A percentile compares a stretch with the other conserved stretches of the same genome.
Evolutionary conservation across 35 echinoderm and acorn worm genomes (phyloP).

Genomic region (Apostichopus japonicus): DNA sequence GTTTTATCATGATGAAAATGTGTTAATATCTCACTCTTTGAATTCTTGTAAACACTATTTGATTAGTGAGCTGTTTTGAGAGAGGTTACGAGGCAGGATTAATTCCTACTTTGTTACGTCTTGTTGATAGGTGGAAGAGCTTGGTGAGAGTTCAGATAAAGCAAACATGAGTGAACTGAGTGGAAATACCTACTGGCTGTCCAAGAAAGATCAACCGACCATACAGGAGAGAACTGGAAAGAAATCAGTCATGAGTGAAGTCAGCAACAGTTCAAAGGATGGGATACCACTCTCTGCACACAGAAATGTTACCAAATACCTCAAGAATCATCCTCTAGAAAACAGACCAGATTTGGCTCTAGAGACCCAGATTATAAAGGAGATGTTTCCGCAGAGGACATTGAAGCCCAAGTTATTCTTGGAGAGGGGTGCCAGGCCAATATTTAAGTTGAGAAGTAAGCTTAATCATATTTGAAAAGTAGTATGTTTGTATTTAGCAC

Average conservation of each 20-base stretch:
- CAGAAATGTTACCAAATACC: not conserved
- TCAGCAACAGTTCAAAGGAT: not conserved
- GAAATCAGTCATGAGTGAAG: not conserved
- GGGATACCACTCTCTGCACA: not conserved
- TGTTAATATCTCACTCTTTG: too few species aligned
- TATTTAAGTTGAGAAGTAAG: constrained; percentile 14
- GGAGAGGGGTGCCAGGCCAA: not conserved
- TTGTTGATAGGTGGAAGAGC: not conserved
- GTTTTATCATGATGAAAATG: too few species aligned
- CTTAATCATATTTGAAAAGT: too few species aligned
- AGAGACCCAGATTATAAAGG: not conserved
- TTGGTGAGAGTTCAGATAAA: not conserved
- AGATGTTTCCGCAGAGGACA: not conserved
- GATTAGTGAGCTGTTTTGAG: too few species aligned
- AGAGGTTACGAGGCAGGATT: too few species aligned
- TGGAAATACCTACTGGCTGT: not conserved
- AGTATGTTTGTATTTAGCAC: too few species aligned
- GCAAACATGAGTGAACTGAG: not conserved
- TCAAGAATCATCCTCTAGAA: not conserved
- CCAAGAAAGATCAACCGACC: not conserved
- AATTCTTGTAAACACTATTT: too few species aligned
- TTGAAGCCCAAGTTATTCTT: not conserved
- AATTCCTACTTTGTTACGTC: too few species aligned
- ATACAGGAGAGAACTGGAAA: not conserved
- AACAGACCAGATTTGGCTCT: not conserved